phyloP scores from a whole-genome alignment of 2,113 vertebrate species.

The Oryzias celebensis region DNA sequence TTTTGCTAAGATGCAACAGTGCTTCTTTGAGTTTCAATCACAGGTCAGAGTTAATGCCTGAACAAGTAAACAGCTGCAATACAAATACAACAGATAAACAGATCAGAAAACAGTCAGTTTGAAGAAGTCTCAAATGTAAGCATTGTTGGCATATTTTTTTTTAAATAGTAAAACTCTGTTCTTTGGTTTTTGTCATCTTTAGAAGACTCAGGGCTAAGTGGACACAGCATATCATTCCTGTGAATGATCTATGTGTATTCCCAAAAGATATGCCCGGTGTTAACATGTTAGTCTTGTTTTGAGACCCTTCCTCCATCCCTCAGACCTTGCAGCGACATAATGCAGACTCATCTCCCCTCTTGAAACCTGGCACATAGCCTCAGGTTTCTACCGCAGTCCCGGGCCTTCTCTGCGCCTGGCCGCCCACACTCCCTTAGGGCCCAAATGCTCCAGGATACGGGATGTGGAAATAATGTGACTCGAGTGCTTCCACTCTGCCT shows the following conservation, averaged over 20 bases:
- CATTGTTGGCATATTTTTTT: slow-evolving; percentile 7
- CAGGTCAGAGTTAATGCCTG: no score
- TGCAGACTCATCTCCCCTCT: slow-evolving; percentile 48
- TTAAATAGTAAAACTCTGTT: no score
- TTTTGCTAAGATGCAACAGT: no score
- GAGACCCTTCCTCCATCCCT: slow-evolving; percentile 31
- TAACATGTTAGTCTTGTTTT: slow-evolving; percentile 31
- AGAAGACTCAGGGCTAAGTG: not conserved
- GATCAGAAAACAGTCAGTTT: no score
- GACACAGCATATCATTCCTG: not conserved
- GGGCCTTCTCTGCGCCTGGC: slow-evolving; percentile 60
- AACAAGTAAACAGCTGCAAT: no score
- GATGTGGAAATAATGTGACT: slow-evolving; percentile 79
- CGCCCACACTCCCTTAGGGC: slow-evolving; percentile 59
- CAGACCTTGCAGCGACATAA: slow-evolving; percentile 51
- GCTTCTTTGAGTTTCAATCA: no score
- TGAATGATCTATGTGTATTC: slow-evolving; percentile 2
- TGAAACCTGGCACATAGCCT: slow-evolving; percentile 68
- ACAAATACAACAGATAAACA: no score
- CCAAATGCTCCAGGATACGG: slow-evolving; percentile 72
- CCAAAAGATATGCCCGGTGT: slow-evolving; percentile 34
- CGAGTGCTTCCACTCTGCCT: slow-evolving; percentile 81
- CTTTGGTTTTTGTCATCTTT: no score
- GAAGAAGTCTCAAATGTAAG: not conserved
- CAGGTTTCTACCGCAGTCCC: slow-evolving; percentile 71